A percentile compares a stretch with the other conserved stretches of the same genome.
Conservation (phyloP, 2,797 vertebrate genomes). For the Loriculus beryllinus region DNA sequence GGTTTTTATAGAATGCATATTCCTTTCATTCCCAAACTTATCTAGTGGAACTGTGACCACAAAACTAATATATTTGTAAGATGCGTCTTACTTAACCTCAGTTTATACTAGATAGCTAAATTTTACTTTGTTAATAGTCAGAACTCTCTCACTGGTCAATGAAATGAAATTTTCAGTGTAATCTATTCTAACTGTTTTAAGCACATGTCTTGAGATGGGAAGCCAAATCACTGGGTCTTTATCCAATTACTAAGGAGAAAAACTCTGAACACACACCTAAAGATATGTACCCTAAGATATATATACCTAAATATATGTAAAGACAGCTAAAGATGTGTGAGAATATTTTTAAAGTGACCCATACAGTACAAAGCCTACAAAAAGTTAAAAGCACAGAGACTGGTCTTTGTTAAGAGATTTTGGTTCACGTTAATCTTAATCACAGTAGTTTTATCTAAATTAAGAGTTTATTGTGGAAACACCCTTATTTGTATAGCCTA, state of each 20-base stretch:
- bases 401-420: neutral
- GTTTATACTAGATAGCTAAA: neutral
- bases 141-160: neutral
- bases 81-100: neutral
- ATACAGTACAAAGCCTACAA: neutral
- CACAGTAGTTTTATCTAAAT: constrained; percentile 6
- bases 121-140: neutral
- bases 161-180: neutral
- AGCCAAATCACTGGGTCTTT: neutral
- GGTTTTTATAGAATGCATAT: neutral
- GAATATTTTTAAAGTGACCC: neutral
- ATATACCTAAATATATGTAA: neutral
- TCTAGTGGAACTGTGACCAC: neutral
- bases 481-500: neutral
- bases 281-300: neutral
- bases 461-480: neutral
- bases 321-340: neutral
- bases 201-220: neutral
- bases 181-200: neutral
- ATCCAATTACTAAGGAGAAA: neutral
- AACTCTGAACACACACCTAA: neutral
- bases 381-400: neutral
- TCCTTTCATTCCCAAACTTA: neutral
- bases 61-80: neutral
- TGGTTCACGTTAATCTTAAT: neutral